These are phyloP conservation scores for Stenichneumon culpator DNA, from an alignment of 2,888 invertebrate species.

Conservation along the genomic window DNA sequence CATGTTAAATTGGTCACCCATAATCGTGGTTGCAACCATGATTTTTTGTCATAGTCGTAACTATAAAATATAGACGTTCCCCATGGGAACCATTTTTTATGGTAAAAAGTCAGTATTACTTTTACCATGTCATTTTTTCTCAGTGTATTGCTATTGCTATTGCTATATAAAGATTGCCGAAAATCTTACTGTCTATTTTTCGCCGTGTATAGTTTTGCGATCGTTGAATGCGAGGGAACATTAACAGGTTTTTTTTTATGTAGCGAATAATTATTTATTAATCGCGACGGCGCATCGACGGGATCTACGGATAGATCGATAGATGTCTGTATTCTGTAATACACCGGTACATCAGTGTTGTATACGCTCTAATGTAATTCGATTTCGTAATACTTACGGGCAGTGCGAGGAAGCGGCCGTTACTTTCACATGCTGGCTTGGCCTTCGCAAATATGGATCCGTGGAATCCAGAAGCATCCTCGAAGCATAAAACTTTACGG, in stretches of 20 bases:
- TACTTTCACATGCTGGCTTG: slow-evolving; percentile 76
- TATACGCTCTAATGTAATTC: slow-evolving; percentile 52
- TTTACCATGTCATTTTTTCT: no score
- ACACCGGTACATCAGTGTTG: slow-evolving; percentile 11
- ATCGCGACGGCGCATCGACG: background rate
- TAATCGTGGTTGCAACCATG: no score
- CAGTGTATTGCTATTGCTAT: background rate
- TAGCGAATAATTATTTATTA: background rate
- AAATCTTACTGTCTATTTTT: background rate
- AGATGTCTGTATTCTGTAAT: background rate
- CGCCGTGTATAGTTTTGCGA: background rate
- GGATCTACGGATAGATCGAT: background rate
- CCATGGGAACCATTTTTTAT: no score
- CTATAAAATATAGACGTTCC: no score
- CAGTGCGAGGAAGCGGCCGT: slow-evolving; percentile 73
- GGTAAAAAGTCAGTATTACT: no score
- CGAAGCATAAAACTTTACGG: slow-evolving; percentile 36
- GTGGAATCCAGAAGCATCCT: slow-evolving; percentile 73
- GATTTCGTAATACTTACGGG: slow-evolving; percentile 69
- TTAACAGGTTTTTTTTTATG: no score
- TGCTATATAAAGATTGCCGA: background rate
- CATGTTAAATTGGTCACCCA: no score
- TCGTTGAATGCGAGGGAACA: no score
- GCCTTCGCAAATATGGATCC: slow-evolving; percentile 75
- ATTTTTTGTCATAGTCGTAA: no score